Evolutionary conservation across 2,113 vertebrate genomes (phyloP).

Genomic region (Tangachromis dhanisi): DNA sequence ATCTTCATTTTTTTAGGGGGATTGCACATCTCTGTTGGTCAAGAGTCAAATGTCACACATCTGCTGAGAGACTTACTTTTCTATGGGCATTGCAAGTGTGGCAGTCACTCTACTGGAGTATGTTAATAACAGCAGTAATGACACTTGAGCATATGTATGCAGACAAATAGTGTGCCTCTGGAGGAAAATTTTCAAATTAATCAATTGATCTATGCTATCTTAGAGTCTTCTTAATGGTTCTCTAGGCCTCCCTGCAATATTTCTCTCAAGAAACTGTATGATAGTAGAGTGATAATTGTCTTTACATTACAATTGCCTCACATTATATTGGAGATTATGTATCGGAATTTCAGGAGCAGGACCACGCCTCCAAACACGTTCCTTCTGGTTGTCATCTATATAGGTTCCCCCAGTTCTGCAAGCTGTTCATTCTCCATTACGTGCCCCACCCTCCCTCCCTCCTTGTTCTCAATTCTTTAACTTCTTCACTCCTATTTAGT

Average conservation of each 20-base stretch:
- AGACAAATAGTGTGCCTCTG: background rate
- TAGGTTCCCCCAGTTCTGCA: background rate
- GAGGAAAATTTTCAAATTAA: background rate
- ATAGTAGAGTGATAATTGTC: background rate
- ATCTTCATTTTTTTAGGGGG: background rate
- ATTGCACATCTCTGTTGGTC: background rate
- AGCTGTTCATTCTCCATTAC: background rate
- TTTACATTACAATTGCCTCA: background rate
- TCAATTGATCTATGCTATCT: background rate
- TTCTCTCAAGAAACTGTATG: background rate
- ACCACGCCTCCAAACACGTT: background rate
- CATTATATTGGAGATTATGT: background rate
- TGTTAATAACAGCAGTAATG: constrained; percentile 5
- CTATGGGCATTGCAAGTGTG: background rate
- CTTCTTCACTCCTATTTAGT: background rate
- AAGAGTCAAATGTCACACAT: constrained; percentile 15
- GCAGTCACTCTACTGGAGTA: background rate
- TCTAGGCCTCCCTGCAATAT: background rate
- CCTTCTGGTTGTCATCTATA: background rate
- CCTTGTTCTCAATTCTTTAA: background rate
- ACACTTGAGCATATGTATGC: background rate
- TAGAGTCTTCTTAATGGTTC: background rate
- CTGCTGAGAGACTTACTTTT: background rate
- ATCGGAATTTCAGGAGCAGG: background rate
- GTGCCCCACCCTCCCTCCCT: accelerated